Base-by-base conservation (phyloP, 2,113 vertebrate species). In the Burhinus oedicnemus region DNA sequence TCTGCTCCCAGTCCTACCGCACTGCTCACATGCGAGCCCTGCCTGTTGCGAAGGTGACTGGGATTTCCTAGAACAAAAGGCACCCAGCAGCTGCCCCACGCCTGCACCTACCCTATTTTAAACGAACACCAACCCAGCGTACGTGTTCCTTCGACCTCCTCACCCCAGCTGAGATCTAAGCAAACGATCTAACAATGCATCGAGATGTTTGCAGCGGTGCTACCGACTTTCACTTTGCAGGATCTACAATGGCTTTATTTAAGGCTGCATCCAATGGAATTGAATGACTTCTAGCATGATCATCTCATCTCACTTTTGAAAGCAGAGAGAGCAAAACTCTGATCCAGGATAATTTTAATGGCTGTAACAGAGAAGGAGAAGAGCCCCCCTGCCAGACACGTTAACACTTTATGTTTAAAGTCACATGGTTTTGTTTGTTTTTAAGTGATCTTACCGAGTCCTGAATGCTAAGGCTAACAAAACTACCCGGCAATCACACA, bases 141-240 rank as follows among this genome's bases (percentile, higher is more conserved):
- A 5, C 6, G 2, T 7, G 1, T 47, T 27, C 36, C 17, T 60
- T 5, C 16, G 23, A 47, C 23, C 23, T 36, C 40, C 18, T 40
- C 78, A 17, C 20, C 25, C n/a, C 58, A 8, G 4, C 3, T 1
- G 21, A 51, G 44, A n/a, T 8, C 47, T n/a, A 12, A 62, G 7
- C 2, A 2, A 64, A 7, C 0, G 3, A n/a, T 29, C 47, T 11
- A 34, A 3, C 7, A 20, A 11, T 9, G 29, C 60, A 18, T 2
- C 1, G 8, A 51, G 18, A 4, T 6, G 5, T 17, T 74, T 26
- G 12, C 57, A 29, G 34, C 5, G 0, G 4, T 0, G 2, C 13
- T 15, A 55, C 26, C 1, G 1, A 4, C n/a, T 55, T n/a, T 5
- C 15, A 3, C 38, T 54, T 38, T 3, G 5, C 81, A 26, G 40